Percentiles rank a stretch among this genome's conserved stretches.
Evolutionary conservation across 2,113 vertebrate genomes (phyloP).

Genomic region (Tauraco erythrolophus): DNA sequence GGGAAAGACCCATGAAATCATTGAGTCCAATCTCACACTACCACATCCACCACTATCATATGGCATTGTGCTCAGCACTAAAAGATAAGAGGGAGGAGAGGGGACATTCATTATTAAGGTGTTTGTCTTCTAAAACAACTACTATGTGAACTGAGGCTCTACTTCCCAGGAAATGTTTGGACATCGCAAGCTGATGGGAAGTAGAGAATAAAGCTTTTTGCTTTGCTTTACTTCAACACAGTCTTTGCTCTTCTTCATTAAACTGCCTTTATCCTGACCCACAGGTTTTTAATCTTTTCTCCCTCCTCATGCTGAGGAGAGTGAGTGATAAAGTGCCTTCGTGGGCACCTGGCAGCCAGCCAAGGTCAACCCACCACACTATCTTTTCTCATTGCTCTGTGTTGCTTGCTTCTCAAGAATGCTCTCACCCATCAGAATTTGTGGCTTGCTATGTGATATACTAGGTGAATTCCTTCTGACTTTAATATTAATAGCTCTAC

Average conservation of each 20-base stretch:
- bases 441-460: not conserved
- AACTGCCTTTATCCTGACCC: not conserved
- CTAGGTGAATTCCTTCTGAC: not conserved
- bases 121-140: not conserved
- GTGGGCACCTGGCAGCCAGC: not conserved
- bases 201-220: not conserved
- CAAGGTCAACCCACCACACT: not conserved
- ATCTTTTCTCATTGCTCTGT: not conserved
- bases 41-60: no score
- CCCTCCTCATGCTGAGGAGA: not conserved
- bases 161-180: not conserved
- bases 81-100: not conserved
- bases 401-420: not conserved
- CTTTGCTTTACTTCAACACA: not conserved
- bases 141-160: rapidly evolving
- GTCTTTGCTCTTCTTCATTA: not conserved
- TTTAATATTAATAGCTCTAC: not conserved
- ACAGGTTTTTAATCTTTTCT: not conserved
- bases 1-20: not conserved
- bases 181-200: not conserved
- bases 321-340: not conserved
- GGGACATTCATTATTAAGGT: not conserved
- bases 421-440: not conserved
- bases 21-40: not conserved
- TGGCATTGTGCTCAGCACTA: not conserved